Evolutionary conservation across 2,113 vertebrate species (phyloP).

Genomic region (Panthera tigris): DNA sequence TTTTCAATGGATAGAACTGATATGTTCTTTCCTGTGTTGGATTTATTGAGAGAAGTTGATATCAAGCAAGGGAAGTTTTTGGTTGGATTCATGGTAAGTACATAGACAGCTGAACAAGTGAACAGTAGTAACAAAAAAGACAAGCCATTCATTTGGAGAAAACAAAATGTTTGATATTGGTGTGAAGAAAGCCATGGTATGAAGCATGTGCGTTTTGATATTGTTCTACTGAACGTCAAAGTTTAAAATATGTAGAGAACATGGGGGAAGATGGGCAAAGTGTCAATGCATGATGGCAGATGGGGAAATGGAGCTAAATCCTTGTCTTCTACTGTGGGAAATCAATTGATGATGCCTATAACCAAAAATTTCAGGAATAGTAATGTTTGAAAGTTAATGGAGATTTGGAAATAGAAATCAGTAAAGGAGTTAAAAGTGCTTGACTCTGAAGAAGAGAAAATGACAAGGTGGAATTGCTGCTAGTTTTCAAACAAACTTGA

Average conservation of each 20-base stretch:
- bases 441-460: background rate
- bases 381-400: background rate
- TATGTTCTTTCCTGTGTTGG: background rate
- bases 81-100: background rate
- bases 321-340: background rate
- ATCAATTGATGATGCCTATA: background rate
- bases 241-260: background rate
- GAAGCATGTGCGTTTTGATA: background rate
- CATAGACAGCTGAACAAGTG: background rate
- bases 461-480: background rate
- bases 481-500: background rate
- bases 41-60: background rate
- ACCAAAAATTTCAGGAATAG: background rate
- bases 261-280: background rate
- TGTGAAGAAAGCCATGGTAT: background rate
- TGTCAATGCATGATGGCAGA: fast-evolving
- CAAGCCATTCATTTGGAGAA: background rate
- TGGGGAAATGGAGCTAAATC: no score
- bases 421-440: background rate
- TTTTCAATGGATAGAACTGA: background rate
- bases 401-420: background rate
- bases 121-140: background rate
- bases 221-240: background rate
- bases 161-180: background rate
- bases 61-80: background rate